Base-by-base conservation (phyloP, 2,888 invertebrate genomes). In the Leptopterna dolabrata region DNA sequence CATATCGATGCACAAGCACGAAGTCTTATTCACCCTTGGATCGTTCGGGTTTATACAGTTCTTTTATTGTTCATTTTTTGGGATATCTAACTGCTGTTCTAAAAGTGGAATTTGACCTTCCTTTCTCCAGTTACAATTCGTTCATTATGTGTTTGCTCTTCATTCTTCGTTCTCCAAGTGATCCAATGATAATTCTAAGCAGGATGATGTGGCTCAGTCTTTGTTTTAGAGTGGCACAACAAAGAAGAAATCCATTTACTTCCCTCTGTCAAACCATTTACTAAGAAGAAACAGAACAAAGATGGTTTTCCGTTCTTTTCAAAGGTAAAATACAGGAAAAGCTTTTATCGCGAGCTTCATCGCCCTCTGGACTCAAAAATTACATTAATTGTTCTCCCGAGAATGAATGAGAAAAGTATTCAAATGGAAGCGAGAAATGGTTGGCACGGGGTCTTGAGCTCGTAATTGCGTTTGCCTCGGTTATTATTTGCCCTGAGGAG, bases 401-500 rank as follows among this genome's bases (percentile, higher is more conserved):
- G 55, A 81, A 81, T 19, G 78, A 81, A 81, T 55, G 81, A 81
- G 81, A 43, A 45, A 81, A 81, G 81, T 81, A 81, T 81, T 81
- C 81, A 81, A 81, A 81, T 81, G 81, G 81, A 81, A 81, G 81
- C 55, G 81, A 81, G 55, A 81, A 81, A 81, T 30, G 81, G 81
- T 55, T 55, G 81, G 51, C 55, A 55, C 51, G 55, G 81, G 80
- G 81, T 55, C 81, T 81, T 81, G 81, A 81, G 81, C 81, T 81
- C 55, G 81, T 81, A 81, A 81, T 81, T 81, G 51, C 55, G 55
- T 81, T 81, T 81, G 81, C 55, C 30, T 51, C 55, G 81, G 81
- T 81, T 81, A 81, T 81, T 81, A 81, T 81, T 81, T 81, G 81
- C 81, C 81, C 55, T 81, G 81, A 81, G 81, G 81, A 81, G 81